Evolutionary conservation across 2,797 vertebrate genomes (phyloP).

Genomic region (Artibeus lituratus): DNA sequence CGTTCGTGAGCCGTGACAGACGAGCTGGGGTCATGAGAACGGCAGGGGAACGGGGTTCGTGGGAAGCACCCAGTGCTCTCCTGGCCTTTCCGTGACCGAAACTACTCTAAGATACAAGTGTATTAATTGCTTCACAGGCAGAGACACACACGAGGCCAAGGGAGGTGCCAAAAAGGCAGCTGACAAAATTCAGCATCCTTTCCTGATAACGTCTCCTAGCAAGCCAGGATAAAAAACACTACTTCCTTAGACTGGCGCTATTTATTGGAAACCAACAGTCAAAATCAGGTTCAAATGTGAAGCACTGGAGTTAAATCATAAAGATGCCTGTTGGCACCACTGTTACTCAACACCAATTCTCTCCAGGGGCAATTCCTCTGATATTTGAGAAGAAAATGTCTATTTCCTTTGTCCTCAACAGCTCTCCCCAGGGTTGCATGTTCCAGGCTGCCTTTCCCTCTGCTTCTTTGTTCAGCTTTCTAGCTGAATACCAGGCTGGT

Average conservation of each 20-base stretch:
- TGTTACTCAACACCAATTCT: not conserved
- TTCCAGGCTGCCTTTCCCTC: not conserved
- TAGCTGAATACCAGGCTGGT: not conserved
- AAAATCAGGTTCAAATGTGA: not conserved
- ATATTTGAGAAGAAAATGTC: not conserved
- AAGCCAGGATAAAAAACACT: slow-evolving; percentile 24
- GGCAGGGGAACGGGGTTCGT: not conserved
- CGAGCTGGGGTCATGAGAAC: not conserved
- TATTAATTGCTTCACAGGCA: not conserved
- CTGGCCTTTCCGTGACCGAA: not conserved
- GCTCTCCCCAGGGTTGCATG: not conserved
- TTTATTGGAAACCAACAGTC: slow-evolving; percentile 19
- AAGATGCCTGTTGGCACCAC: not conserved
- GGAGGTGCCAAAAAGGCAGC: not conserved
- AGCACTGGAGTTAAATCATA: not conserved
- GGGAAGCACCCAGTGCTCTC: not conserved
- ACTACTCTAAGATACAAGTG: not conserved
- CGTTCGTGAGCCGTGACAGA: no score
- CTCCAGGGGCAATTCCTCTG: not conserved
- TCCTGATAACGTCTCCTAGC: slow-evolving; percentile 57
- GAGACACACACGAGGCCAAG: not conserved
- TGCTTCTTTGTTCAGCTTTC: not conserved
- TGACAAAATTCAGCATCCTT: slow-evolving; percentile 44
- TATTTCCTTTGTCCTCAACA: not conserved
- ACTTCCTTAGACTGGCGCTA: slow-evolving; percentile 20